Evolutionary conservation across 2,888 invertebrate genomes (phyloP), one percentile per base, ranked within the genome.

Genomic region (Schizaphis graminum): DNA sequence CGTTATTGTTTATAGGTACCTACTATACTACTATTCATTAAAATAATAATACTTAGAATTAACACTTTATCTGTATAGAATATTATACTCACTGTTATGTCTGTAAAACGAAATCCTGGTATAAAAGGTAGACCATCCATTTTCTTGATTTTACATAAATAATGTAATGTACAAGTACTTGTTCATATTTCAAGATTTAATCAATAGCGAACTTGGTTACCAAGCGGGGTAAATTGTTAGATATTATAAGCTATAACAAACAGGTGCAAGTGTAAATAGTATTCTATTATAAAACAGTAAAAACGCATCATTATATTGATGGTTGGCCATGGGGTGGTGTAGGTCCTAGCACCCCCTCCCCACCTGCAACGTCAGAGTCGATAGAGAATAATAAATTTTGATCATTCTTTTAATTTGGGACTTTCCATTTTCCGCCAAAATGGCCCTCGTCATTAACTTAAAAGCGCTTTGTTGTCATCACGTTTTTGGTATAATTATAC

Each of bases 51-150:
- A 21, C 21, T 5, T 28, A 86, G 16, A 67, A 67, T 67, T n/a
- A 67, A 67, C n/a, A 67, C 1, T n/a, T n/a, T n/a, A n/a, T 67
- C 67, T n/a, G 16, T 91, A 57, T 67, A 57, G 28, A 53, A 77
- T 35, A 91, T 16, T 35, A 61, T 24, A 41, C 61, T 94, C 92
- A 94, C 94, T 28, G 94, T 94, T 49, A 86, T 94, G 21, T 91
- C 77, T 41, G 92, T 61, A 41, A 94, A 94, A 47, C 56, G 86
- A 47, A 94, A 94, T 67, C 94, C 94, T 11, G 94, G 94, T 77
- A 94, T 91, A 26, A 94, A 93, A n/a, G 94, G 94, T 57, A 93
- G 89, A 61, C 93, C 91, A 53, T 92, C 94, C 94, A 94, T 94
- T 90, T 53, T 92, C 8, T 21, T 91, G 49, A 28, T 21, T 91